Percentiles rank a stretch among this genome's conserved stretches.
These are phyloP conservation scores for Rafetus swinhoei DNA, from an alignment of 2,113 vertebrate species.

Conservation along the genomic window DNA sequence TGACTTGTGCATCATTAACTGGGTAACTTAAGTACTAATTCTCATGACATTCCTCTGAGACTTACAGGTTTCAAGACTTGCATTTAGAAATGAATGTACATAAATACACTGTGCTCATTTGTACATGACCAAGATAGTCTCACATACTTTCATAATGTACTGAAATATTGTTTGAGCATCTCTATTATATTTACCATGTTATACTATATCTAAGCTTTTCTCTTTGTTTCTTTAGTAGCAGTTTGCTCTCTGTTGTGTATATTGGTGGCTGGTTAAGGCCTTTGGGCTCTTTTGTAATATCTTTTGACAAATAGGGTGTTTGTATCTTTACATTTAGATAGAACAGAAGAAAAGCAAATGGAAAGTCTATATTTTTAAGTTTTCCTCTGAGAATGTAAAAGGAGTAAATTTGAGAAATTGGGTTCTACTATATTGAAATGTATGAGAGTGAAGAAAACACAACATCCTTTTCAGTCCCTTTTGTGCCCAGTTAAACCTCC, in stretches of 20 bases:
- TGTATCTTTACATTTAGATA: conserved; percentile 89
- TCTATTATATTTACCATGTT: background rate
- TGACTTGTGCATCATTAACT: conserved; percentile 37
- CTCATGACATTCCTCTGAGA: background rate
- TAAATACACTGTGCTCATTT: background rate
- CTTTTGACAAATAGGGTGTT: conserved; percentile 78
- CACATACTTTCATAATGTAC: background rate
- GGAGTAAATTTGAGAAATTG: conserved; percentile 88
- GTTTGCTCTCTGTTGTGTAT: conserved; percentile 54
- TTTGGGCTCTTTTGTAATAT: conserved; percentile 78
- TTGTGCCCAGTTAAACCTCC: conserved; percentile 83
- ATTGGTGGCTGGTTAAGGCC: conserved; percentile 68
- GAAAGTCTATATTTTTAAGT: conserved; percentile 88
- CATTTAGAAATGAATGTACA: background rate
- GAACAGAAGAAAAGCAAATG: conserved; percentile 83
- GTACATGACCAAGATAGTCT: background rate
- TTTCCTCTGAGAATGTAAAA: conserved; percentile 84
- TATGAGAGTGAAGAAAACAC: conserved; percentile 82
- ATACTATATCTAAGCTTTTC: conserved; percentile 1
- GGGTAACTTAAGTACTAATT: background rate
- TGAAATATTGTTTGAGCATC: background rate
- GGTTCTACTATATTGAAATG: conserved; percentile 84
- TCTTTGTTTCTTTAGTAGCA: conserved; percentile 23
- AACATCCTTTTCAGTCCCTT: conserved; percentile 77
- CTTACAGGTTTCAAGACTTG: background rate